phyloP scores from a whole-genome alignment of 2,888 invertebrate species.

The Brachylomia viminalis region DNA sequence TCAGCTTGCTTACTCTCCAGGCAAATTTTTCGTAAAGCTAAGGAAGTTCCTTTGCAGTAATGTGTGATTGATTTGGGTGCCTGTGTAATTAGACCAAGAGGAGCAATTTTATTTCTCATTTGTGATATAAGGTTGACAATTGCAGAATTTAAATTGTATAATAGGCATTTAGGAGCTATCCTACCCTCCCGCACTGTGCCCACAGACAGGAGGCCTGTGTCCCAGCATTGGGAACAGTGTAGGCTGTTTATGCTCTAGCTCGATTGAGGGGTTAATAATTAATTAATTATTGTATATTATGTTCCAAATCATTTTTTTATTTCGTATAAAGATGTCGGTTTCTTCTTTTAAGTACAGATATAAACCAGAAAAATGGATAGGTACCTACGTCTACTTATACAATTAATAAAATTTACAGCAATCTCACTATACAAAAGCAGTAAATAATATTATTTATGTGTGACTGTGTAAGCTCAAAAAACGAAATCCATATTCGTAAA shows the following conservation, averaged over 20 bases:
- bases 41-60: neutral
- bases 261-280: neutral
- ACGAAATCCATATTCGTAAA: slow-evolving; percentile 1
- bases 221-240: neutral
- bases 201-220: neutral
- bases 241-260: neutral
- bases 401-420: neutral
- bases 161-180: neutral
- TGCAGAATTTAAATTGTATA: neutral
- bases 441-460: neutral
- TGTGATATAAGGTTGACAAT: neutral
- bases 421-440: neutral
- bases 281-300: too few relatives aligned
- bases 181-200: neutral
- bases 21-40: neutral
- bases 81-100: neutral
- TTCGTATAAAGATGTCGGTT: neutral
- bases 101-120: neutral
- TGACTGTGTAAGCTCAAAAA: slow-evolving; percentile 5
- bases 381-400: neutral
- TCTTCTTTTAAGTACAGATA: neutral
- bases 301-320: neutral
- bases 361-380: neutral
- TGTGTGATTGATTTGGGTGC: neutral
- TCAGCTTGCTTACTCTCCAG: too few relatives aligned